Evolutionary conservation across 2,113 vertebrate species (phyloP).

Genomic region (Carettochelys insculpta): DNA sequence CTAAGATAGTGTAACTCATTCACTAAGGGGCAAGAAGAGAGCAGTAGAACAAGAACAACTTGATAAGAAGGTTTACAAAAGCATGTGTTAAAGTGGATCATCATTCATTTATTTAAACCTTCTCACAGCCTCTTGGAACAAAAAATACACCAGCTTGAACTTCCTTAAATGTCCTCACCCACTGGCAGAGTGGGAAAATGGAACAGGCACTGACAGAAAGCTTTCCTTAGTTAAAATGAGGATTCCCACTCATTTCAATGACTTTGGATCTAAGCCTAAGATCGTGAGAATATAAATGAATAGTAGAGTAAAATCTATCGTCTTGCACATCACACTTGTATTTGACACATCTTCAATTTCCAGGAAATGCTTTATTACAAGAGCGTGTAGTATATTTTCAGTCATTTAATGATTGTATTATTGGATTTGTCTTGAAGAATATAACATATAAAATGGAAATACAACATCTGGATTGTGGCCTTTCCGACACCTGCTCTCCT

Average conservation of each 20-base stretch:
- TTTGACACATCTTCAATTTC: neutral
- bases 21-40: neutral
- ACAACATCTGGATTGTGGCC: accelerated
- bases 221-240: neutral
- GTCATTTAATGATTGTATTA: neutral
- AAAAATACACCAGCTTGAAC: accelerated
- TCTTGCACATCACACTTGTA: neutral
- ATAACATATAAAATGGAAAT: neutral
- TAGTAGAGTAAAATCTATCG: neutral
- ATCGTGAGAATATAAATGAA: neutral
- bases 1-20: neutral
- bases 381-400: neutral
- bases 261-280: neutral
- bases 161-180: neutral
- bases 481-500: neutral
- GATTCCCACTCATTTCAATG: neutral
- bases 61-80: neutral
- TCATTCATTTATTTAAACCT: too few relatives aligned
- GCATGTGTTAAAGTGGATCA: neutral
- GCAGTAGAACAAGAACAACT: neutral
- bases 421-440: neutral
- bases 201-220: neutral
- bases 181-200: neutral
- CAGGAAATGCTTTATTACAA: neutral
- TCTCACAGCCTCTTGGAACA: neutral